Evolutionary conservation across 2,113 vertebrate species (phyloP).

Genomic region (Anguilla rostrata): DNA sequence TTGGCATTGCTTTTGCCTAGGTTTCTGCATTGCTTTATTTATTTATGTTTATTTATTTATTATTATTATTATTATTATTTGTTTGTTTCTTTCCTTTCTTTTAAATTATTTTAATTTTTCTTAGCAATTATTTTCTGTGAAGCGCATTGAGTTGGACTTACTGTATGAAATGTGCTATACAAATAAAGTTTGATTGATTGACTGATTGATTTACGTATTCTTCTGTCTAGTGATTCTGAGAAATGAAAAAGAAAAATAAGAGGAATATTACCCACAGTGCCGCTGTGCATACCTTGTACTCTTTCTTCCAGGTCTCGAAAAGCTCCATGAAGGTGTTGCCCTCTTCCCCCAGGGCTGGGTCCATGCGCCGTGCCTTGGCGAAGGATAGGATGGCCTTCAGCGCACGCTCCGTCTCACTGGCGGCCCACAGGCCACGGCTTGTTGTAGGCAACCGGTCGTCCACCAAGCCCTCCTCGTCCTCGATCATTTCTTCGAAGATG

Average conservation of each 20-base stretch:
- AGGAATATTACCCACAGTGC: not conserved
- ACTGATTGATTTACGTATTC: too few species aligned
- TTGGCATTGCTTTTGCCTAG: too few species aligned
- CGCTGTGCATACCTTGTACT: constrained; percentile 85
- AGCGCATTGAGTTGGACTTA: too few species aligned
- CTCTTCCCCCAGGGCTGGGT: constrained; percentile 81
- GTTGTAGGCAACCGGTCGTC: constrained; percentile 93
- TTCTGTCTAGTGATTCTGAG: too few species aligned
- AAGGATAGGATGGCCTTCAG: constrained; percentile 89
- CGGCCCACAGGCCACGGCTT: constrained; percentile 89
- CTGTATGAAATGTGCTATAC: too few species aligned
- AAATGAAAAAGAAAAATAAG: not conserved
- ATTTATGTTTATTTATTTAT: too few species aligned
- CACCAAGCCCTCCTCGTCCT: constrained; percentile 92
- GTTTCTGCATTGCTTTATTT: too few species aligned
- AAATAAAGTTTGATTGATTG: too few species aligned
- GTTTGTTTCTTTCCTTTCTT: too few species aligned
- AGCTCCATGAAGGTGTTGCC: constrained; percentile 90
- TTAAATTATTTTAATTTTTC: too few species aligned
- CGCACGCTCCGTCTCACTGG: constrained; percentile 89
- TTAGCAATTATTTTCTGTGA: too few species aligned
- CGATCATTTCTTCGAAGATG: constrained; percentile 98
- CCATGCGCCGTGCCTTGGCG: constrained; percentile 83
- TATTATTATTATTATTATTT: too few species aligned
- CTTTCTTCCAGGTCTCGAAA: constrained; percentile 96